Evolutionary conservation across 2,888 invertebrate genomes (phyloP).

Genomic region (Agonum fuliginosum): DNA sequence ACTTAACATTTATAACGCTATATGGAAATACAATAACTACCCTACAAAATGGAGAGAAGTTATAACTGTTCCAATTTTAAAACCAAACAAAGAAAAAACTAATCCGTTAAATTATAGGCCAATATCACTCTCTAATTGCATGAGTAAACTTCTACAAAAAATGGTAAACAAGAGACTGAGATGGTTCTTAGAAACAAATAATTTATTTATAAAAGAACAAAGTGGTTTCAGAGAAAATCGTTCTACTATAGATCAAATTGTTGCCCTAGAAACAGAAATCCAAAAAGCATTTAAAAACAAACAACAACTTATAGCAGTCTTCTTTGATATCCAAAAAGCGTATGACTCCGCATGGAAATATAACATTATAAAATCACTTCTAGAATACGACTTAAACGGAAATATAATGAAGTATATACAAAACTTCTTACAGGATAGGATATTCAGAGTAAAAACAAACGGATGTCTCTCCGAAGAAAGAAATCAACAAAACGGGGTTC

Average conservation of each 20-base stretch:
- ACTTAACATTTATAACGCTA: background rate
- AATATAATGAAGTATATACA: conserved; percentile 6
- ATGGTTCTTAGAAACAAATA: conserved; percentile 10
- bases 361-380: background rate
- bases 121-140: conserved; percentile 26
- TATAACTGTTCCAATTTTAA: conserved; percentile 8
- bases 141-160: conserved; percentile 50
- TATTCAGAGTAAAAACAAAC: conserved; percentile 27
- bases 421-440: background rate
- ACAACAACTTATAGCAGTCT: conserved; percentile 14
- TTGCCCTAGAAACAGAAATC: conserved; percentile 1
- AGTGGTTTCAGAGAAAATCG: conserved; percentile 32
- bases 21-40: background rate
- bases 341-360: conserved; percentile 13
- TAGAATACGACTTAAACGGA: background rate
- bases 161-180: conserved; percentile 37
- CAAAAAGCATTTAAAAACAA: conserved; percentile 9
- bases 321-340: conserved; percentile 3
- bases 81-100: conserved; percentile 32
- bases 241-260: conserved; percentile 5
- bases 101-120: conserved; percentile 32
- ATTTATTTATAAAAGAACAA: background rate
- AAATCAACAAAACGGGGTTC: conserved; percentile 28
- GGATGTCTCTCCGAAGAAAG: background rate
- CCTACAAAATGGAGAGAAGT: conserved; percentile 10